phyloP scores from a whole-genome alignment of 30 jellyfish, hydroid and myxozoan species.

The Aurelia sp. region DNA sequence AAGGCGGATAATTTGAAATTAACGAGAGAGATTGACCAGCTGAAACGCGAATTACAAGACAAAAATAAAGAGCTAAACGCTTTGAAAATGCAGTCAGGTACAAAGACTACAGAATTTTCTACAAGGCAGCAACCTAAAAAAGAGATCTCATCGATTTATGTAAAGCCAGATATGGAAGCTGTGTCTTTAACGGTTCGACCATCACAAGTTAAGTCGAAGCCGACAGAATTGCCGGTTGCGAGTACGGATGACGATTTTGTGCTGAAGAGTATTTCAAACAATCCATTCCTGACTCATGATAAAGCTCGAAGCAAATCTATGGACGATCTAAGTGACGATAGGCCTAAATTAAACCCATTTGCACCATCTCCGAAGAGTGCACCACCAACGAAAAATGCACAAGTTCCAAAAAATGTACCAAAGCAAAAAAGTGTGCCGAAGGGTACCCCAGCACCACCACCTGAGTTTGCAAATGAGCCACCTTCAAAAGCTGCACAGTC shows the following conservation, averaged over 20 bases:
- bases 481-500: conserved; percentile 7
- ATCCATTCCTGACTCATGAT: conserved; percentile 52
- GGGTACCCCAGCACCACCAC: no score
- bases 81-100: neutral
- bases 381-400: neutral
- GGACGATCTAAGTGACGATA: conserved; percentile 38
- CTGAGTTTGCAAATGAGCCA: conserved; percentile 1
- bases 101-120: neutral
- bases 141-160: conserved; percentile 29
- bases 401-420: neutral
- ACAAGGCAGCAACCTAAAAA: conserved; percentile 4
- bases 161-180: conserved; percentile 51
- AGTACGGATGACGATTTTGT: neutral
- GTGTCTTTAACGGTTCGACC: conserved; percentile 10
- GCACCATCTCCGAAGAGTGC: conserved; percentile 1
- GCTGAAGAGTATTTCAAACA: conserved; percentile 31
- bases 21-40: conserved; percentile 40
- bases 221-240: conserved; percentile 2
- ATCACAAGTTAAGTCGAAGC: neutral
- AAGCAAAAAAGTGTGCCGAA: neutral
- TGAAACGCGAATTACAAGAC: conserved; percentile 41
- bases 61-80: conserved; percentile 34
- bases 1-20: conserved; percentile 43
- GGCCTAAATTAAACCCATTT: conserved; percentile 41
- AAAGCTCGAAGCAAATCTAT: conserved; percentile 66